A percentile compares a stretch with the other conserved stretches of the same genome.
These are phyloP conservation scores for Bettongia penicillata DNA, from an alignment of 2,113 vertebrate species.

Conservation along the genomic window DNA sequence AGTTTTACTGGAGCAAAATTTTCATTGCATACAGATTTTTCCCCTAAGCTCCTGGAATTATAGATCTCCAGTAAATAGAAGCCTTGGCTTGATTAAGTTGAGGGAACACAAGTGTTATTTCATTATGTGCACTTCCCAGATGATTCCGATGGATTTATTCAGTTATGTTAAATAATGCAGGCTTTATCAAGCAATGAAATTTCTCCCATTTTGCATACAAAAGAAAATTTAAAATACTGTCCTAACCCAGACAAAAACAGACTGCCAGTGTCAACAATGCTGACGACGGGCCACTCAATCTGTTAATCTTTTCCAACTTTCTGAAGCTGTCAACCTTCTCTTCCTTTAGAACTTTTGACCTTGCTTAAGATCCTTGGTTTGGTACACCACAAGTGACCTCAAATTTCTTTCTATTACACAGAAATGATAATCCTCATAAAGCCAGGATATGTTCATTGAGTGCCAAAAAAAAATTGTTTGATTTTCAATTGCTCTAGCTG, in stretches of 20 bases:
- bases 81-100: slow-evolving; percentile 70
- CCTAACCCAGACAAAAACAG: slow-evolving; percentile 75
- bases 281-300: slow-evolving; percentile 71
- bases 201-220: slow-evolving; percentile 73
- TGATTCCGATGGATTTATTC: slow-evolving; percentile 81
- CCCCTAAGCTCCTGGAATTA: slow-evolving; percentile 51
- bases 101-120: slow-evolving; percentile 76
- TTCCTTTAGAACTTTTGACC: slow-evolving; percentile 85
- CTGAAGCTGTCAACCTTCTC: slow-evolving; percentile 78
- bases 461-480: slow-evolving; percentile 20
- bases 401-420: slow-evolving; percentile 77
- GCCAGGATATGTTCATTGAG: not conserved
- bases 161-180: slow-evolving; percentile 74
- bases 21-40: slow-evolving; percentile 43
- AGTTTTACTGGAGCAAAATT: slow-evolving; percentile 23
- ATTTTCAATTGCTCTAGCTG: slow-evolving; percentile 32
- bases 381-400: slow-evolving; percentile 81
- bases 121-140: slow-evolving; percentile 73
- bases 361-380: slow-evolving; percentile 84
- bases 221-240: slow-evolving; percentile 77
- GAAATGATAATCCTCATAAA: slow-evolving; percentile 49
- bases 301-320: slow-evolving; percentile 79
- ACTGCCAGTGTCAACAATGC: slow-evolving; percentile 70
- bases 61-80: slow-evolving; percentile 62
- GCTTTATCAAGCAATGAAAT: slow-evolving; percentile 68